phyloP scores from a whole-genome alignment of 2,888 invertebrate genomes.

The Pterobdella sp. region DNA sequence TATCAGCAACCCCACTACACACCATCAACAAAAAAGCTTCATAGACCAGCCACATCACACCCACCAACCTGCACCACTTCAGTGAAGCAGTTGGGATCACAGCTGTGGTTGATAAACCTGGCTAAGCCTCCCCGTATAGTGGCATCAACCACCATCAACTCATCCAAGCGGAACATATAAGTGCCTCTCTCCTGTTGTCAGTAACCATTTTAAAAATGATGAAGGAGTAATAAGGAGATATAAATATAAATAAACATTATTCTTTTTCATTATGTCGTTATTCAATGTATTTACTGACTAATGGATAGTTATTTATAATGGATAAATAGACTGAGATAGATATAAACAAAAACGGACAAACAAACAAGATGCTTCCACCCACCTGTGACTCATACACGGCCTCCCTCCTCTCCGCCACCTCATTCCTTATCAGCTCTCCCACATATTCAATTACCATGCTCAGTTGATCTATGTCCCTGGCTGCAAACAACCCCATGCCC shows the following conservation, averaged over 20 bases:
- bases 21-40: background rate
- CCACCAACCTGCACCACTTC: conserved; percentile 75
- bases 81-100: conserved; percentile 97
- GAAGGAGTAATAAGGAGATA: background rate
- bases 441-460: conserved; percentile 99
- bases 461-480: conserved; percentile 91
- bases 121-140: conserved; percentile 92
- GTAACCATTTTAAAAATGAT: background rate
- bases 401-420: conserved; percentile 83
- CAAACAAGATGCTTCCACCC: background rate
- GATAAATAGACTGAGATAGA: too few species aligned
- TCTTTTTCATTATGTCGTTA: too few species aligned
- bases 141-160: conserved; percentile 93
- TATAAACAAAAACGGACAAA: too few species aligned
- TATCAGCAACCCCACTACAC: background rate
- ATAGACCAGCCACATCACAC: background rate
- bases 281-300: too few species aligned
- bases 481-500: conserved; percentile 93
- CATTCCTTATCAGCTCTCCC: conserved; percentile 92
- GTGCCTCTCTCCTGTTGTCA: conserved; percentile 47
- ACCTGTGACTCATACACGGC: conserved; percentile 86
- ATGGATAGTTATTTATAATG: too few species aligned
- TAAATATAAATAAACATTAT: background rate
- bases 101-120: conserved; percentile 92
- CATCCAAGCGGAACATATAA: conserved; percentile 75